Conservation (phyloP, 1,140 invertebrate genomes). For the Drosophila oshimai region DNA sequence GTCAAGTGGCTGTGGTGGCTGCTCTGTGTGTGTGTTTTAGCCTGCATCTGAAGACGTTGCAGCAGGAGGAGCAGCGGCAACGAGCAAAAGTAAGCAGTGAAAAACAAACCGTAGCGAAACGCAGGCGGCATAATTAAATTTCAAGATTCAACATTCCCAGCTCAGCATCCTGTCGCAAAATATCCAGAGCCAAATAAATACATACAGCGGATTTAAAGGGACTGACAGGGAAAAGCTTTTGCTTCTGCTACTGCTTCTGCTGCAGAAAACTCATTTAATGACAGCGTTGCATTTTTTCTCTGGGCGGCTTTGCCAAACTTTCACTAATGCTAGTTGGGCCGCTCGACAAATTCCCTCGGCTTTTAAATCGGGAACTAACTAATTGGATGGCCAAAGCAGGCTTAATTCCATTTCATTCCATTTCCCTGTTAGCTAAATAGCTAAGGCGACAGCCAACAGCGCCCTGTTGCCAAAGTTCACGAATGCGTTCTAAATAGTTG, state of each 20-base stretch:
- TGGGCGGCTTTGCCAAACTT: slow-evolving; percentile 48
- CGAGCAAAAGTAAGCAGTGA: background rate
- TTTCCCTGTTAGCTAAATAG: too few relatives aligned
- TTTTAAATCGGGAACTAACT: slow-evolving; percentile 22
- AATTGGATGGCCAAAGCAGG: slow-evolving; percentile 32
- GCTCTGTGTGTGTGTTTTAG: background rate
- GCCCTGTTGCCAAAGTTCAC: background rate
- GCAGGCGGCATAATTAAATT: slow-evolving; percentile 32
- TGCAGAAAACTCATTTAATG: slow-evolving; percentile 42
- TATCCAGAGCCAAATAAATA: slow-evolving; percentile 21
- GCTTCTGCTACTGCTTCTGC: too few relatives aligned
- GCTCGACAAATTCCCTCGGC: slow-evolving; percentile 12
- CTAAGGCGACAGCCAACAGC: slow-evolving; percentile 9
- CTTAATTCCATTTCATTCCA: slow-evolving; percentile 34
- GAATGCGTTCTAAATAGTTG: background rate
- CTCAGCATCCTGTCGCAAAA: slow-evolving; percentile 28
- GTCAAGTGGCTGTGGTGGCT: slow-evolving; percentile 69
- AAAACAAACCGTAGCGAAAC: slow-evolving; percentile 10
- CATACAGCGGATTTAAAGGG: slow-evolving; percentile 19
- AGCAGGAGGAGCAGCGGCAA: too few relatives aligned
- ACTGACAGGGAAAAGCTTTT: slow-evolving; percentile 40
- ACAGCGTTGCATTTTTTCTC: slow-evolving; percentile 19
- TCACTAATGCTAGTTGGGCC: slow-evolving; percentile 12
- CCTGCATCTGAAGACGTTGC: slow-evolving; percentile 13
- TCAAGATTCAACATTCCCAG: slow-evolving; percentile 9